These are phyloP conservation scores for Phyllostomus hastatus DNA, from an alignment of 2,113 vertebrate genomes.

Conservation along the genomic window DNA sequence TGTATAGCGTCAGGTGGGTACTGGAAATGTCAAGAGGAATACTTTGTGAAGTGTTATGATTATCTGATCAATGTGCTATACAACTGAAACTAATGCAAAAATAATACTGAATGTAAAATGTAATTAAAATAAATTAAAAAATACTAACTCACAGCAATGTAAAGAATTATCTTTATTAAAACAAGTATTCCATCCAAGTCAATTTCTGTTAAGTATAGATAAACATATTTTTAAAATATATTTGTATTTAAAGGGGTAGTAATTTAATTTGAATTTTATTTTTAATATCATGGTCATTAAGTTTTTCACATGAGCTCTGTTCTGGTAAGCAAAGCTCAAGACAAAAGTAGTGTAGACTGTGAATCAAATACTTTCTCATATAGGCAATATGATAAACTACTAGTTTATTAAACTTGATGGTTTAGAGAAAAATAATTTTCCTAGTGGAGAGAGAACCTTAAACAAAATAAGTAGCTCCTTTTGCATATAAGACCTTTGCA, in stretches of 20 bases:
- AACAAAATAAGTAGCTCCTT: background rate
- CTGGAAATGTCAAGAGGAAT: too few species aligned
- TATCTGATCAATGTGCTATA: too few species aligned
- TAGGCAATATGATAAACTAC: background rate
- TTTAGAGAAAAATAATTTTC: slow-evolving; percentile 22
- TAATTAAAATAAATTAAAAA: background rate
- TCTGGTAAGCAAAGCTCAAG: background rate
- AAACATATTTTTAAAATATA: background rate
- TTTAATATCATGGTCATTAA: background rate
- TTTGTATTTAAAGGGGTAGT: background rate
- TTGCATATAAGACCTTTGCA: background rate
- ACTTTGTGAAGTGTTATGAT: too few species aligned
- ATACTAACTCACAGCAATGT: background rate
- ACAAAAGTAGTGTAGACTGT: background rate
- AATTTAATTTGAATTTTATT: background rate
- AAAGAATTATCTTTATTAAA: background rate
- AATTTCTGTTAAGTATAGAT: background rate
- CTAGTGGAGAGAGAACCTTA: background rate
- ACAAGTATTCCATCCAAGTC: background rate
- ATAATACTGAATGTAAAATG: too few species aligned
- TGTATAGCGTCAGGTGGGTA: too few species aligned
- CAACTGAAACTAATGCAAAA: too few species aligned
- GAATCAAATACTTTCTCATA: background rate
- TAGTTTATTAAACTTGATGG: background rate
- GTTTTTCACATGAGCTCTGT: background rate